A percentile compares a stretch with the other conserved stretches of the same genome.
phyloP scores from a whole-genome alignment of 2,113 vertebrate genomes.

The Micromys minutus region DNA sequence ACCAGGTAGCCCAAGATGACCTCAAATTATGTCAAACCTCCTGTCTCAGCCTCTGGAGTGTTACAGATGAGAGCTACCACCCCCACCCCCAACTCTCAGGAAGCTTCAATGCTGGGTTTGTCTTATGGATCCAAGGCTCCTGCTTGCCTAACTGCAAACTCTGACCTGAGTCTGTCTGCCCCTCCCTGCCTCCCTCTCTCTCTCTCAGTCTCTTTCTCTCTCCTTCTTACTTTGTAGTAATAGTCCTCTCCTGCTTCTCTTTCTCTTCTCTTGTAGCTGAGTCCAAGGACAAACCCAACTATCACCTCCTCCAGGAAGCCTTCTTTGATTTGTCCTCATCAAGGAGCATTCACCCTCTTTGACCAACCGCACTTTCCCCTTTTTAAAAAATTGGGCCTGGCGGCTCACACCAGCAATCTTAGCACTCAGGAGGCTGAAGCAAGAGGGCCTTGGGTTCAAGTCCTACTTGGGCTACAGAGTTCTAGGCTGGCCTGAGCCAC shows the following conservation, averaged over 20 bases:
- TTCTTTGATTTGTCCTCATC: constrained; percentile 23
- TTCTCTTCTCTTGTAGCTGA: background rate
- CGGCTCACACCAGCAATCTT: background rate
- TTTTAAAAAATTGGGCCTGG: background rate
- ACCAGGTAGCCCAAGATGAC: background rate
- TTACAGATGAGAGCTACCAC: background rate
- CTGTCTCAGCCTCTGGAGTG: background rate
- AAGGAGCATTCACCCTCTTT: background rate
- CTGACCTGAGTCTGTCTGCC: background rate
- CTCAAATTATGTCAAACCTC: background rate
- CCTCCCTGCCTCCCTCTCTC: accelerated
- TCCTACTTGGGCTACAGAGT: background rate
- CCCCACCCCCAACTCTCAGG: background rate
- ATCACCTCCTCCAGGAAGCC: background rate
- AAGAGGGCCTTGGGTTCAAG: background rate
- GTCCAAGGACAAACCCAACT: background rate
- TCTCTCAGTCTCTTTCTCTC: no score
- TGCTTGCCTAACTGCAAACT: background rate
- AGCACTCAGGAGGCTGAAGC: background rate
- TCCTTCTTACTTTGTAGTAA: background rate
- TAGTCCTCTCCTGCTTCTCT: background rate
- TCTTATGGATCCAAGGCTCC: background rate
- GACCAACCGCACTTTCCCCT: background rate
- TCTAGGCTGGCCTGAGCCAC: background rate
- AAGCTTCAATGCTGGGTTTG: background rate